A percentile compares a stretch with the other conserved stretches of the same genome.
Conservation (phyloP, 2,797 vertebrate species). For the Liasis olivaceus region DNA sequence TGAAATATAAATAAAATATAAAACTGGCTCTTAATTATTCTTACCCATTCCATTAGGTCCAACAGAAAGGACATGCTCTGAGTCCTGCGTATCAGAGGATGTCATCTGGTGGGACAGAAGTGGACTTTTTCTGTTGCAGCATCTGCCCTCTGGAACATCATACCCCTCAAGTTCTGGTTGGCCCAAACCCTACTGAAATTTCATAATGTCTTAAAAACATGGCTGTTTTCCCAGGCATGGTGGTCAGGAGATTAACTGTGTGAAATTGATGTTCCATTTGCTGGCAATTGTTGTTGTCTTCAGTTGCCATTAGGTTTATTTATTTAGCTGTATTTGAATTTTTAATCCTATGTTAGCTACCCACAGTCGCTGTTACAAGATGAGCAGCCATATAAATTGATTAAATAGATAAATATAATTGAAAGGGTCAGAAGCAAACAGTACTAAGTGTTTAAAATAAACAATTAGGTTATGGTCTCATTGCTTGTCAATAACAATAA, state of each 20-base stretch:
- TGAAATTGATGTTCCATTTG: not conserved
- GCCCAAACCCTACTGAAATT: not conserved
- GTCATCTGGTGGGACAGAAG: not conserved
- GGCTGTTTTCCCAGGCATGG: not conserved
- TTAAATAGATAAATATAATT: not conserved
- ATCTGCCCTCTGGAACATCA: not conserved
- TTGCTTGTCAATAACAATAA: not conserved
- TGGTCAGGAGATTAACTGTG: not conserved
- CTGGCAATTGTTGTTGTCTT: not conserved
- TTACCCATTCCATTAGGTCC: not conserved
- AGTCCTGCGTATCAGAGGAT: not conserved
- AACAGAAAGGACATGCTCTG: not conserved
- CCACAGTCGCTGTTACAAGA: not conserved
- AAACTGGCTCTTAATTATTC: not conserved
- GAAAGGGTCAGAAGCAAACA: not conserved
- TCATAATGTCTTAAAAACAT: not conserved
- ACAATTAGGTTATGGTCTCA: fast-evolving
- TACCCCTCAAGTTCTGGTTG: not conserved
- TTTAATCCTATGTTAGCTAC: not conserved
- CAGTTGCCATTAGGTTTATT: not conserved
- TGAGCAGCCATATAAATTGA: not conserved
- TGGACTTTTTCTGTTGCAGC: not conserved
- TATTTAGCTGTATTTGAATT: not conserved
- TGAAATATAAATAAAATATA: too few relatives aligned
- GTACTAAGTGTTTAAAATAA: not conserved